phyloP scores from a whole-genome alignment of 2,113 vertebrate genomes.

The Neodon shergylaensis region DNA sequence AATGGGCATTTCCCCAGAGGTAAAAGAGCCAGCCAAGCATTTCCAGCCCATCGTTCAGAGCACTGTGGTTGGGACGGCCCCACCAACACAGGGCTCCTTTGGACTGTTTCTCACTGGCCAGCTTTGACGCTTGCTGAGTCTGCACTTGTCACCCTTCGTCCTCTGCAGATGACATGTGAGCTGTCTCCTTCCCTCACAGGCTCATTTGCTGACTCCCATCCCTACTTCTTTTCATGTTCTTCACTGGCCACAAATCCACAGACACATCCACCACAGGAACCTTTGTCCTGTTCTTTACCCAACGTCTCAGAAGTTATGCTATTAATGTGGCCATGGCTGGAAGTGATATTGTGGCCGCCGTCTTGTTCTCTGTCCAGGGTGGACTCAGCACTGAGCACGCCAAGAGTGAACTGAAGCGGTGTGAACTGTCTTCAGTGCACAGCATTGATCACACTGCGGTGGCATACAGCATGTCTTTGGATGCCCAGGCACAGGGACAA shows the following conservation, averaged over 20 bases:
- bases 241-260: background rate
- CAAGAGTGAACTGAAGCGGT: too few relatives aligned
- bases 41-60: background rate
- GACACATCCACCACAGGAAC: background rate
- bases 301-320: background rate
- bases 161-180: background rate
- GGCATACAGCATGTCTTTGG: background rate
- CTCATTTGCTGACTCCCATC: background rate
- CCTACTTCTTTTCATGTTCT: background rate
- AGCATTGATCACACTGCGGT: background rate
- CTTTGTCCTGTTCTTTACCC: background rate
- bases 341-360: background rate
- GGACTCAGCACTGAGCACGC: background rate
- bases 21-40: background rate
- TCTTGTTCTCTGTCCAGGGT: background rate
- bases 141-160: background rate
- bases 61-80: background rate
- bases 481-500: background rate
- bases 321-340: accelerated
- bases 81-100: background rate
- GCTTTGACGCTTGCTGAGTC: background rate
- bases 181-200: background rate
- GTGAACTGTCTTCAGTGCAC: background rate
- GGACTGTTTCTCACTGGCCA: background rate
- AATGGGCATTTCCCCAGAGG: background rate